Base-by-base conservation (phyloP, 2,888 invertebrate genomes). In the Scaptomyza parva region DNA sequence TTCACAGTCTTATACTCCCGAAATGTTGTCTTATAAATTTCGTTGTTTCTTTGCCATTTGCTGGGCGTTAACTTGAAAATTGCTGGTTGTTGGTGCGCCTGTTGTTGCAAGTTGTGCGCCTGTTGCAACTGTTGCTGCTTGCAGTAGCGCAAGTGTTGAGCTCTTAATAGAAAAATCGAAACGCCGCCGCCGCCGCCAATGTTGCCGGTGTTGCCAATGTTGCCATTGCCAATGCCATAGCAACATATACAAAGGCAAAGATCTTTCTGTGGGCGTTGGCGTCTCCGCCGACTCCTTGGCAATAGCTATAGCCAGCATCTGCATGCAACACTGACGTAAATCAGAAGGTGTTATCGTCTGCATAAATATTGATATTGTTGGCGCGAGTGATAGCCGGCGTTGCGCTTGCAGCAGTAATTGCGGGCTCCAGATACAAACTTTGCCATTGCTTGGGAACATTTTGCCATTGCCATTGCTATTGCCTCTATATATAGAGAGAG, bases 291-390 rank as follows among this genome's bases (percentile, higher is more conserved):
- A 68, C 39, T 33, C 11, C 20, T 14, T 20, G 20, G 22, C 14
- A 60, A n/a, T n/a, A n/a, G 73, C 55, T 14, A 55, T 47, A 60
- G 64, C 70, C 70, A 53, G 76, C 85, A 81, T 83, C 86, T 85
- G 83, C 86, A 81, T 84, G 79, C 81, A 70, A 77, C 61, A 73
- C 81, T 79, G 62, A 74, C 79, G 88, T 89, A 89, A 90, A 90
- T 89, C 89, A 89, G 84, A 87, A 89, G 88, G 89, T 89, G 90
- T 89, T 89, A 89, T 89, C 89, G 88, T 89, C 89, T 89, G 85
- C 89, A 90, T 89, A 89, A 90, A 89, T 89, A 89, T 90, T 89
- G 90, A 89, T 90, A 89, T 85, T 87, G 87, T 85, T 87, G 85
- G 76, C 51, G 70, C 81, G 81, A 84, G 79, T 84, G 86, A 86